A percentile compares a stretch with the other conserved stretches of the same genome.
Conservation (phyloP, 2,797 vertebrate species). For the Coregonus sp. region DNA sequence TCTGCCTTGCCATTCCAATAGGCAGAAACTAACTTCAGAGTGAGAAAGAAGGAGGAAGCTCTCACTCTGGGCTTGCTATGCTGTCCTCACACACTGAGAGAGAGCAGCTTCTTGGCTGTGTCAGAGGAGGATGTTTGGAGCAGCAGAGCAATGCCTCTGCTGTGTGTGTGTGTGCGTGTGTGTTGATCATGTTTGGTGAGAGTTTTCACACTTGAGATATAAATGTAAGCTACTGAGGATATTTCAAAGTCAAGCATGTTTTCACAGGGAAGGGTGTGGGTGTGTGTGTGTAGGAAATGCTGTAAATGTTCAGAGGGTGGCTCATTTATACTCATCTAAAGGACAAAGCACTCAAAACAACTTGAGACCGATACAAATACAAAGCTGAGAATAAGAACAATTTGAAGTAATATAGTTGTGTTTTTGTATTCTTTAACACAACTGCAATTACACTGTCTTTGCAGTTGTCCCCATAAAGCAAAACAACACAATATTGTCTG, state of each 20-base stretch:
- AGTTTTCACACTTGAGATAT: slow-evolving; percentile 13
- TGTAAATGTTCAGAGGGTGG: background rate
- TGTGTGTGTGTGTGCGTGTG: background rate
- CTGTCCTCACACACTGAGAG: slow-evolving; percentile 1
- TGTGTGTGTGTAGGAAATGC: background rate
- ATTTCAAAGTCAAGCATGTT: slow-evolving; percentile 7
- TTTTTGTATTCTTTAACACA: background rate
- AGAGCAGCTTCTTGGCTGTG: slow-evolving; percentile 14
- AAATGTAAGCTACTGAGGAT: slow-evolving; percentile 8
- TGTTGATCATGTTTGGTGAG: slow-evolving; percentile 9
- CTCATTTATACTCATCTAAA: slow-evolving; percentile 3
- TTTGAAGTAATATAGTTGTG: background rate
- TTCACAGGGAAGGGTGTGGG: slow-evolving; percentile 1
- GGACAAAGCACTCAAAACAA: background rate
- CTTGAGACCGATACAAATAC: background rate
- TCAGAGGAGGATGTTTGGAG: slow-evolving; percentile 10
- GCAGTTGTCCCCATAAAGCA: background rate
- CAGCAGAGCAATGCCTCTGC: background rate
- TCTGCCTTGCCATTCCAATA: slow-evolving; percentile 18
- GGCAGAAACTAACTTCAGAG: slow-evolving; percentile 11
- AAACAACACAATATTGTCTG: background rate
- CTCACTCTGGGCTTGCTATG: slow-evolving; percentile 6
- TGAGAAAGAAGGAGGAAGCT: slow-evolving; percentile 4
- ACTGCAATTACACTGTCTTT: background rate
- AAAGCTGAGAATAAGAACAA: background rate